Percentiles rank a stretch among this genome's conserved stretches.
phyloP scores from a whole-genome alignment of 2,113 vertebrate genomes.

The Pomatorhinus ruficollis region DNA sequence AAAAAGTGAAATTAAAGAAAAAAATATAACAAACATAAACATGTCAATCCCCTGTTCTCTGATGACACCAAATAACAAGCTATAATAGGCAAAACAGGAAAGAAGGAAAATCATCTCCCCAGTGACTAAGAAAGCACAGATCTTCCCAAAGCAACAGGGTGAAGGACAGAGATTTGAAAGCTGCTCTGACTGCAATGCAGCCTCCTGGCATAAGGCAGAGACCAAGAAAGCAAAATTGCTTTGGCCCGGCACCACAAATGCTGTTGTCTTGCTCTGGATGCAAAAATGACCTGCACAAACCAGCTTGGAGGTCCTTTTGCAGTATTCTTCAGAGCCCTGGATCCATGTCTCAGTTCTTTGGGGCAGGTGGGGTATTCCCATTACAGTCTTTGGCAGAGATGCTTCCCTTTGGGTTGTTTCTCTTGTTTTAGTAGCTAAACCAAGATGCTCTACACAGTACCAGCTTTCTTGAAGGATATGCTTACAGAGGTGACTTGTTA shows the following conservation, averaged over 20 bases:
- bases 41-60: not conserved
- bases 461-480: not conserved
- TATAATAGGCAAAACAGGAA: not conserved
- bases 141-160: not conserved
- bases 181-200: not conserved
- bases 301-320: not conserved
- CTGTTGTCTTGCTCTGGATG: not conserved
- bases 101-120: not conserved
- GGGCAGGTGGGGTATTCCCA: too few relatives aligned
- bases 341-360: not conserved
- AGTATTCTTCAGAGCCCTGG: not conserved
- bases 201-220: not conserved
- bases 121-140: not conserved
- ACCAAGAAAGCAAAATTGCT: not conserved
- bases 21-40: not conserved
- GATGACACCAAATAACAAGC: not conserved
- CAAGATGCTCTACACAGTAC: not conserved
- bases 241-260: not conserved
- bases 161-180: not conserved
- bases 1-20: not conserved
- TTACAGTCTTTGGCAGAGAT: not conserved
- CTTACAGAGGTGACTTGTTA: not conserved
- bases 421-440: not conserved
- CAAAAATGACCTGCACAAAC: not conserved
- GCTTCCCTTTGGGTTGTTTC: not conserved